Percentiles rank a stretch among this genome's conserved stretches.
These are phyloP conservation scores for Pelagia noctiluca DNA, from an alignment of 30 jellyfish, hydroid and myxozoan species.

Conservation along the genomic window DNA sequence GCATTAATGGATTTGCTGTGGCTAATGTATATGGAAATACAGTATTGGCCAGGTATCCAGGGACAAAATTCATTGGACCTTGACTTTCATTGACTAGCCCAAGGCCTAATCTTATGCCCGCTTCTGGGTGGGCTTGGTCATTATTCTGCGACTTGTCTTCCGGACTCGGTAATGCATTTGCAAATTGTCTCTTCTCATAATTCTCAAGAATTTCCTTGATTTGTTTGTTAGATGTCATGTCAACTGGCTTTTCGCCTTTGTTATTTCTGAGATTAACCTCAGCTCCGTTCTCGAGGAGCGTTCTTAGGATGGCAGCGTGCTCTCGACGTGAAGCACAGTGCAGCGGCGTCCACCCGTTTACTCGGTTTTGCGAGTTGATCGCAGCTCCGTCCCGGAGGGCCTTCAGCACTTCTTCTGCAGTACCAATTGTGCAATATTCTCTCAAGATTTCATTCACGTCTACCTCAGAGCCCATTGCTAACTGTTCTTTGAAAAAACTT, in stretches of 20 bases:
- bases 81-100: background rate
- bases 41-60: slow-evolving; percentile 71
- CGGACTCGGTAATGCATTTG: background rate
- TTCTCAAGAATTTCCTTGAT: slow-evolving; percentile 31
- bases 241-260: slow-evolving; percentile 79
- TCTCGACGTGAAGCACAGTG: slow-evolving; percentile 91
- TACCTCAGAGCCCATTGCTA: slow-evolving; percentile 43
- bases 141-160: slow-evolving; percentile 19
- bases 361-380: slow-evolving; percentile 85
- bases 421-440: slow-evolving; percentile 75
- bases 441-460: slow-evolving; percentile 80
- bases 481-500: background rate
- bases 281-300: slow-evolving; percentile 72
- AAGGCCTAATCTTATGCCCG: background rate
- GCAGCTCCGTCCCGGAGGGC: slow-evolving; percentile 79
- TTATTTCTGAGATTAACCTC: slow-evolving; percentile 40
- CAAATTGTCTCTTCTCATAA: background rate
- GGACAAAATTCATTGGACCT: slow-evolving; percentile 16
- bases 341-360: slow-evolving; percentile 90
- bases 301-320: slow-evolving; percentile 62
- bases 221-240: slow-evolving; percentile 68
- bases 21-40: slow-evolving; percentile 62
- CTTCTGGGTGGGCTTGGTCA: background rate
- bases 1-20: background rate
- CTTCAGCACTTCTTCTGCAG: slow-evolving; percentile 48